Base-by-base conservation (phyloP, 2,113 vertebrate species). In the Numida meleagris region DNA sequence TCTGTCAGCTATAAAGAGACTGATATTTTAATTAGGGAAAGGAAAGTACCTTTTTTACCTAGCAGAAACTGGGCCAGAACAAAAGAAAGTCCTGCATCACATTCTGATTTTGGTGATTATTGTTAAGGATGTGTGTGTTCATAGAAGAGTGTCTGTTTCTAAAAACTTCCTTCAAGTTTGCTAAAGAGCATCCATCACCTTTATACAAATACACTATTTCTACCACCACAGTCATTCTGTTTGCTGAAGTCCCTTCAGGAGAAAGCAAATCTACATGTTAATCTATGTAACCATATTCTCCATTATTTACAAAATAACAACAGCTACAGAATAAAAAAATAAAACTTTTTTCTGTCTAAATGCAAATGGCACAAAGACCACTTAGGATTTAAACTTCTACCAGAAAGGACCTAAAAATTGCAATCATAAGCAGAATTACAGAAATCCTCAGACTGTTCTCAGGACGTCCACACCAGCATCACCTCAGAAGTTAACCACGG, bases 391-490 rank as follows among this genome's bases (percentile, higher is more conserved):
- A 8, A 50, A 50, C 34, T 86, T 29, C 66, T 46, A 6, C 14
- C 31, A 8, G 25, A 75, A n/a, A 72, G 8, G 12, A 65, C 16
- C 14, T 6, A 21, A 76, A 78, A 46, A 11, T 16, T 14, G 15
- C 51, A 29, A 68, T 34, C 25, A 45, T 43, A 78, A 73, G 1
- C 46, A 10, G 61, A 53, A 57, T 10, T 2, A 55, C 11, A 67
- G 46, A 90, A 46, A 18, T 11, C 38, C 13, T 63, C 34, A 27
- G 72, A 5, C 10, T 3, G 43, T 72, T 45, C 77, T 58, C 53
- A n/a, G 53, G 51, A 58, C 0, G 5, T 66, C 31, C 48, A 75
- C 48, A 43, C 0, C 48, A 80, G 0, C 1, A 31, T 19, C 46
- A 51, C 14, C 38, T 48, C 61, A 58, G 42, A 48, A 65, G 61